Conservation (phyloP, 1,140 invertebrate species). For the Trialeurodes vaporariorum region DNA sequence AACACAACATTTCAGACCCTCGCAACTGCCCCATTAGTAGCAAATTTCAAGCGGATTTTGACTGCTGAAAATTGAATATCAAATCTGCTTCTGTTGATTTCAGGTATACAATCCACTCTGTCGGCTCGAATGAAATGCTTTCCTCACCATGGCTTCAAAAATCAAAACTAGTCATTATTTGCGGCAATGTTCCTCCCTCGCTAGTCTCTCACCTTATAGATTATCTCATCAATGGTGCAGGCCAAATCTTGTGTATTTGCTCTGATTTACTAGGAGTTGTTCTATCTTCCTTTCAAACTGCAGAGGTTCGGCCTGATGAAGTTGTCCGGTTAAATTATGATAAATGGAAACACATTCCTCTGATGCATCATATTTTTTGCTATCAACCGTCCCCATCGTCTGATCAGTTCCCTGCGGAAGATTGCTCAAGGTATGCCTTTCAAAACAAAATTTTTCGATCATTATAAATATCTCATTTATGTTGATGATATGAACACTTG, state of each 20-base stretch:
- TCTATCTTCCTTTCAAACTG: conserved; percentile 58
- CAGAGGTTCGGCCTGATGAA: conserved; percentile 69
- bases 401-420: conserved; percentile 59
- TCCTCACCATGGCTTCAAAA: conserved; percentile 56
- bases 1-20: too few relatives aligned
- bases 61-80: conserved; percentile 4
- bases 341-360: conserved; percentile 65
- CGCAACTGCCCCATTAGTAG: too few relatives aligned
- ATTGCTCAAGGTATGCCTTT: conserved; percentile 19
- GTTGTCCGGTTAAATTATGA: conserved; percentile 69
- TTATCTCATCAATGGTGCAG: conserved; percentile 55
- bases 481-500: too few relatives aligned
- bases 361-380: conserved; percentile 77
- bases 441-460: too few relatives aligned
- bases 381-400: conserved; percentile 71
- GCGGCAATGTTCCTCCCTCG: conserved; percentile 52
- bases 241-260: conserved; percentile 65
- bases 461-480: too few relatives aligned
- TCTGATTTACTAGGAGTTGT: conserved; percentile 67
- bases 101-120: conserved; percentile 63
- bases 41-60: not conserved
- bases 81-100: conserved; percentile 22
- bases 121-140: conserved; percentile 47
- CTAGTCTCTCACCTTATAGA: conserved; percentile 51
- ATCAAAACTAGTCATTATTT: conserved; percentile 60